A percentile compares a stretch with the other conserved stretches of the same genome.
Evolutionary conservation across 2,113 vertebrate genomes (phyloP).

Genomic region (Centropus bengalensis): DNA sequence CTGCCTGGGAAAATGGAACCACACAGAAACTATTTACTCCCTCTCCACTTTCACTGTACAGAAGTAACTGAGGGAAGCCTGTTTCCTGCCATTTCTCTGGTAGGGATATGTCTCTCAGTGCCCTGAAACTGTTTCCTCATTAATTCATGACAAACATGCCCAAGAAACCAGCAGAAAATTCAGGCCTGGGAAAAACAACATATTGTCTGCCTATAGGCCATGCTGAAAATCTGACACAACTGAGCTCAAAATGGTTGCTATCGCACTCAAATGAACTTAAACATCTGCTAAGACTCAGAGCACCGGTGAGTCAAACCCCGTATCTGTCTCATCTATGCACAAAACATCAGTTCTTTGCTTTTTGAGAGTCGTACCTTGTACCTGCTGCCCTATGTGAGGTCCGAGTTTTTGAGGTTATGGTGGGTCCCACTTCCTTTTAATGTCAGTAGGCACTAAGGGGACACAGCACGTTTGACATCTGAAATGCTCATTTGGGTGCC

Average conservation of each 20-base stretch:
- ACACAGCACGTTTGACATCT: background rate
- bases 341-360: background rate
- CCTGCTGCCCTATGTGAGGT: background rate
- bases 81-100: background rate
- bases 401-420: background rate
- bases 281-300: background rate
- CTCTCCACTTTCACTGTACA: background rate
- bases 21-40: background rate
- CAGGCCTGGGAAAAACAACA: background rate
- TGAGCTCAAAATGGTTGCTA: background rate
- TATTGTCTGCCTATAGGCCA: background rate
- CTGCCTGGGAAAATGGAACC: background rate
- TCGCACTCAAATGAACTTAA: background rate
- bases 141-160: background rate
- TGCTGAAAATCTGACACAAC: background rate
- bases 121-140: background rate
- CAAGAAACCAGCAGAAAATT: background rate
- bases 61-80: background rate
- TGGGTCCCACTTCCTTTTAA: background rate
- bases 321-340: background rate
- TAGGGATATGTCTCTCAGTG: background rate
- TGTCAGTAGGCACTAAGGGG: background rate
- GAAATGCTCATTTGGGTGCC: background rate
- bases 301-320: accelerated
- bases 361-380: background rate